Base-by-base conservation (phyloP, 2,888 invertebrate species). In the Aphodius granarius region DNA sequence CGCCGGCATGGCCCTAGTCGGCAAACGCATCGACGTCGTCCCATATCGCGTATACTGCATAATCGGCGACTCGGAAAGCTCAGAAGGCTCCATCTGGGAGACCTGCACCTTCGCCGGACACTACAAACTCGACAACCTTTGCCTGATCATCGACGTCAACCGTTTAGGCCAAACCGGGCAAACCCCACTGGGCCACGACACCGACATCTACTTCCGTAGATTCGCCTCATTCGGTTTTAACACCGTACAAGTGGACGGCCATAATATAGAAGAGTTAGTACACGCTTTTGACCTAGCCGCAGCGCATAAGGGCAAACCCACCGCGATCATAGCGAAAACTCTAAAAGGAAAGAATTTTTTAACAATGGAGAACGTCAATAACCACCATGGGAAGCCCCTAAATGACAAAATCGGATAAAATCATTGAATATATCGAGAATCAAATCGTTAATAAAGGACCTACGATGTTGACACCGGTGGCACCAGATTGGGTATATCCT, bases 11-110 rank as follows among this genome's bases (percentile, higher is more conserved):
- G 97, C 98, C 0, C 97, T 97, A 85, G 95, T 96, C 64, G 98
- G 97, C 76, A 94, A 94, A 86, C 89, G 92, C 85, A 89, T 90
- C 78, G 94, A 94, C 86, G 91, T 91, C 83, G 93, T 96, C 23
- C 91, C 92, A 43, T 94, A 94, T 88, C 93, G 93, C 94, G 95
- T 96, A 3, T 98, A 93, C 88, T 97, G 97, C 84, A 83, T 98
- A 81, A 91, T 98, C 73, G 98, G 98, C 3, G 98, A 98, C 88
- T 98, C 98, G 1, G 98, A 98, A 88, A 93, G 95, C 66, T 96
- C 97, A 0, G 98, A 98, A 88, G 98, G 98, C 74, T 96, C 96
- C 72, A 90, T 97, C 78, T 98, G 97, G 97, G 97, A 97, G 88
- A 96, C 97, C 0, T 89, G 97, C 77, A 92, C 95, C 83, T 98